Base-by-base conservation (phyloP, 2,888 invertebrate species). In the Deilephila porcellus region DNA sequence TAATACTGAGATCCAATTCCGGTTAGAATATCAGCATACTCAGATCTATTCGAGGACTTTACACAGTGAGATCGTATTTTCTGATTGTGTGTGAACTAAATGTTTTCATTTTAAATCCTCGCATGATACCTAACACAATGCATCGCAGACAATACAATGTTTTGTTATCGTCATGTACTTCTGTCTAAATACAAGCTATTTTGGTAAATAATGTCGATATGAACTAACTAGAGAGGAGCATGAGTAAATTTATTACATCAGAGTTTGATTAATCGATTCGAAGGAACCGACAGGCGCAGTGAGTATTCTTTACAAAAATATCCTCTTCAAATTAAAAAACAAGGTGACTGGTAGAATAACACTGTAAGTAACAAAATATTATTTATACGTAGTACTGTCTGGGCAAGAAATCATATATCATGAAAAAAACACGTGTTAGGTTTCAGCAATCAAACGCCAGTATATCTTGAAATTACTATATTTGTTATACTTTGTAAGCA, bases 81-180 rank as follows among this genome's bases (percentile, higher is more conserved):
- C 64, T 72, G 72, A 74, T 29, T 60, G 25, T 29, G 60, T 60
- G 60, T 29, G 60, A 60, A 29, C 25, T 60, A 56, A 56, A 56
- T 56, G 56, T 19, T n/a, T 53, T 56, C 17, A 25, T 60, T 60
- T 60, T 5, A 17, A 60, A 25, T 60, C 25, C 17, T 11, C 11
- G 29, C 29, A 29, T 29, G 60, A 60, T 17, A 17, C 60, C 1
- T 29, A 4, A 25, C 17, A 17, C 56, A 56, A 56, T 56, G 56
- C 19, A n/a, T 56, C 1, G 56, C n/a, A n/a, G n/a, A 56, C 56
- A 56, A 56, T 56, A 56, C 56, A 56, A 56, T n/a, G n/a, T 56
- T 56, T 56, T 56, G 56, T 56, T 56, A 56, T 56, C 56, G n/a
- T 56, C 5, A 56, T n/a, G 56, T 56, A 56, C 56, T 56, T 56